Evolutionary conservation across 2,113 vertebrate genomes (phyloP).

Genomic region (Urocynchramus pylzowi): DNA sequence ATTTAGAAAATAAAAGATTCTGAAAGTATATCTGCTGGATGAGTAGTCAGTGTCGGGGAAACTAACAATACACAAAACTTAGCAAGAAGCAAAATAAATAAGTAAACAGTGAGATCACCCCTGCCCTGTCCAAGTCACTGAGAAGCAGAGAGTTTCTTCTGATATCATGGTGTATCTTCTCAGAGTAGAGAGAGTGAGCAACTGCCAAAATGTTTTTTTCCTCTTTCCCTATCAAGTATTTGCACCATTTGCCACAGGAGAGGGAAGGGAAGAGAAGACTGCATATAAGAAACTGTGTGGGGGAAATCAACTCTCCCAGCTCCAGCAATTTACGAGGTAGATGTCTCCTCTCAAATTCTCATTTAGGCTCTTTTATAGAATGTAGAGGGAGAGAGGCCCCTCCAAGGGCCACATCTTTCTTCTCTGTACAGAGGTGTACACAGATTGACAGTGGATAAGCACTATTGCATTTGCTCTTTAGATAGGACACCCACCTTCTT

Average conservation of each 20-base stretch:
- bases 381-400: not conserved
- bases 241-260: not conserved
- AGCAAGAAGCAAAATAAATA: slow-evolving; percentile 53
- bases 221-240: not conserved
- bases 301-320: not conserved
- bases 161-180: not conserved
- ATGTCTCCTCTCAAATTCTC: not conserved
- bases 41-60: slow-evolving; percentile 14
- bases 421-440: not conserved
- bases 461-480: not conserved
- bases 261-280: not conserved
- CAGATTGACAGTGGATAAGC: not conserved
- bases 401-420: not conserved
- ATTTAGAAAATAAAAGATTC: slow-evolving; percentile 29
- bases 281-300: accelerated
- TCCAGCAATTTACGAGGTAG: not conserved
- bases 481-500: not conserved
- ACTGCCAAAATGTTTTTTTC: not conserved
- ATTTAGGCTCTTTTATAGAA: not conserved
- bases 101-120: not conserved
- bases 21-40: slow-evolving; percentile 12
- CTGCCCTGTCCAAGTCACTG: not conserved
- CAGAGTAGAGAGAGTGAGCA: not conserved
- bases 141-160: not conserved
- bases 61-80: slow-evolving; percentile 35